These are phyloP conservation scores for Helostoma temminkii DNA, from an alignment of 2,797 vertebrate genomes.

Conservation along the genomic window DNA sequence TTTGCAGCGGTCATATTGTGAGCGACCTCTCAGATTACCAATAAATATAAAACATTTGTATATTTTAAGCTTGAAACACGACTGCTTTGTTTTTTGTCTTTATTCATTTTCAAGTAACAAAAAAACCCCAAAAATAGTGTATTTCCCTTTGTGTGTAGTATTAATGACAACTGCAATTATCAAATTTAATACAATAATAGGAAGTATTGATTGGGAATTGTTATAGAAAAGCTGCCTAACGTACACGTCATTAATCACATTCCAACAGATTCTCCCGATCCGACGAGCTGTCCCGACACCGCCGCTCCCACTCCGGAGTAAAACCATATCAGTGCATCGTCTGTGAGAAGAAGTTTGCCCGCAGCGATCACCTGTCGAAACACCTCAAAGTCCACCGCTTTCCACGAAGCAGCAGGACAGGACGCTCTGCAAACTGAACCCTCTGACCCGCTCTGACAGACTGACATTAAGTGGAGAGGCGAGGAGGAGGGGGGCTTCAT, in stretches of 20 bases:
- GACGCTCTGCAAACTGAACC: constrained; percentile 89
- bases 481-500: neutral
- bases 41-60: constrained; percentile 7
- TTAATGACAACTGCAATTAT: neutral
- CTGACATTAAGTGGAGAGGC: constrained; percentile 45
- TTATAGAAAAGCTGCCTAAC: neutral
- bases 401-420: constrained; percentile 91
- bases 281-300: constrained; percentile 93
- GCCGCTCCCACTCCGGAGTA: constrained; percentile 95
- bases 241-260: neutral
- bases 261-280: constrained; percentile 93
- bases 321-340: constrained; percentile 96
- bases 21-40: constrained; percentile 57
- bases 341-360: constrained; percentile 97
- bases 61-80: constrained; percentile 25
- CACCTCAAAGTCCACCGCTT: constrained; percentile 98
- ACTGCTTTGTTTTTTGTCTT: constrained; percentile 17
- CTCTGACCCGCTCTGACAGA: constrained; percentile 62
- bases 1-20: constrained; percentile 59
- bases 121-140: neutral
- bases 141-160: neutral
- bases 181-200: no score
- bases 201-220: no score
- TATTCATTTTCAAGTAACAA: neutral
- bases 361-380: constrained; percentile 97